Evolutionary conservation across 2,888 invertebrate genomes (phyloP), one percentile per base, ranked within the genome.

Genomic region (Dynastes hyllus): DNA sequence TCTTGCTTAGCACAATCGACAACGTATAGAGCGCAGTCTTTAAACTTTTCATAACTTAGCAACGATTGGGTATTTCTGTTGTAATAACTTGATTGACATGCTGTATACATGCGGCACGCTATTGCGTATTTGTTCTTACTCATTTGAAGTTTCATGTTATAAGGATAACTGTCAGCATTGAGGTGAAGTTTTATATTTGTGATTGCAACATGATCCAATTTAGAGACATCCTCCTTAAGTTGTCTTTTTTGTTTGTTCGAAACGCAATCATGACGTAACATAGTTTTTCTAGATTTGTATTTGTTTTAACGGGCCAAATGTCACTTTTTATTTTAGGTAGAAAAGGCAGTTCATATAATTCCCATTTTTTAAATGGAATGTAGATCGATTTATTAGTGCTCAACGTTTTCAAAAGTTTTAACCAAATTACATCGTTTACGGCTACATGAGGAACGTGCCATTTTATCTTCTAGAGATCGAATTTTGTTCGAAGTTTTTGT

Each of bases 151-250:
- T 79, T 75, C 61, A 81, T 67, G 2, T 32, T 22, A 22, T 22
- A 22, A 71, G 53, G 16, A 58, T 77, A 80, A 13, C 16, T 61
- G 6, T 81, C 81, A n/a, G 78, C 69, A 65, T 81, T 81, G 27
- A 80, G 53, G 67, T 78, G 66, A 29, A 81, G 32, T 77, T 77
- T 67, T 16, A 76, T 16, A 76, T 76, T 67, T 8, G 77, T 77
- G 16, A 77, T 51, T 16, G 50, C 37, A 29, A 40, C 8, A 55
- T 69, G 40, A 67, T 76, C 76, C 4, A 76, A 76, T 16, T 32
- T 22, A 77, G 53, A 51, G 5, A 32, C 27, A n/a, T 66, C 6
- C 32, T 16, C 53, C n/a, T 51, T 5, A 66, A 53, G 51, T 67
- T 32, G 4, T 32, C 51, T 55, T 53, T 77, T 50, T 45, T 51